A percentile compares a stretch with the other conserved stretches of the same genome.
phyloP scores from a whole-genome alignment of 2,113 vertebrate genomes.

The Balaenoptera acutorostrata region DNA sequence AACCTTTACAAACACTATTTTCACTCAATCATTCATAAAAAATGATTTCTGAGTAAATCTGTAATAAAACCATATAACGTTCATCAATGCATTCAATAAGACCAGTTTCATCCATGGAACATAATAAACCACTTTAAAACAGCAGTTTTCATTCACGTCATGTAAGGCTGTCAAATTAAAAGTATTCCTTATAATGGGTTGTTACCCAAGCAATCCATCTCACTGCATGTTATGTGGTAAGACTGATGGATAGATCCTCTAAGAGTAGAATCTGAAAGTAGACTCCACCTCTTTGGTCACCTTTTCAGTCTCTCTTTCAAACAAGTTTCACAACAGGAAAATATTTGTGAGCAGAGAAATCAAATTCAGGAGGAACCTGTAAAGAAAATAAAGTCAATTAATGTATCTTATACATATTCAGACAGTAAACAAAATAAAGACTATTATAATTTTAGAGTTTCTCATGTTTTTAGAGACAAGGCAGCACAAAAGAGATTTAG shows the following conservation, averaged over 20 bases:
- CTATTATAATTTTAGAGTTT: neutral
- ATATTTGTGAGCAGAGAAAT: conserved; percentile 98
- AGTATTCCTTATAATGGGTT: conserved; percentile 60
- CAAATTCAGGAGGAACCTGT: conserved; percentile 95
- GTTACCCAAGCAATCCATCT: conserved; percentile 44
- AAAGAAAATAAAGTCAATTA: conserved; percentile 39
- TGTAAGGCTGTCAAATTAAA: conserved; percentile 54
- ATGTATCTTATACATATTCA: neutral
- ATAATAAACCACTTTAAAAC: conserved; percentile 79
- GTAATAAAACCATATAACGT: conserved; percentile 69
- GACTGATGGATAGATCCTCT: conserved; percentile 5
- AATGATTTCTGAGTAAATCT: conserved; percentile 70
- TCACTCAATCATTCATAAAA: conserved; percentile 64
- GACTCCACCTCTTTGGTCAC: conserved; percentile 11
- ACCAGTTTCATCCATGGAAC: conserved; percentile 62
- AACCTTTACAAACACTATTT: conserved; percentile 67
- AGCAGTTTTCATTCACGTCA: conserved; percentile 76
- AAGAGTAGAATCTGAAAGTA: conserved; percentile 29
- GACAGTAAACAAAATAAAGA: neutral
- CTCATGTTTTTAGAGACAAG: neutral
- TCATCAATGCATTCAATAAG: conserved; percentile 69
- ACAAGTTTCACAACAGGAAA: conserved; percentile 98
- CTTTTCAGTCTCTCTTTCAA: conserved; percentile 76
- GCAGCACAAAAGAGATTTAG: neutral
- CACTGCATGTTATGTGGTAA: conserved; percentile 27